Conservation (phyloP, 2,113 vertebrate species). For the Cynopterus brachyotis region DNA sequence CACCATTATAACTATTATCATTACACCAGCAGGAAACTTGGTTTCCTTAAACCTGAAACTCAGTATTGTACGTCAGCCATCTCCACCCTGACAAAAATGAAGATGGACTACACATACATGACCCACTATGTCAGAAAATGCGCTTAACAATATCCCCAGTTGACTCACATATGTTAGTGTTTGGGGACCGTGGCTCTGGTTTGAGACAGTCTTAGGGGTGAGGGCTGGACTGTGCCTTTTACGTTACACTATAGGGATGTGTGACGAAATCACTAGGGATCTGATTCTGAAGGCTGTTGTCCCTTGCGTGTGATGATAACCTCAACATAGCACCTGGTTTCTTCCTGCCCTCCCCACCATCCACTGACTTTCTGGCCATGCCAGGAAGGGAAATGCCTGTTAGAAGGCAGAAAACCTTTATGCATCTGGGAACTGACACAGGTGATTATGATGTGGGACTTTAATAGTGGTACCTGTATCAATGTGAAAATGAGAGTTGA, state of each 20-base stretch:
- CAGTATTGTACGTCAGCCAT: neutral
- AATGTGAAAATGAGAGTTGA: neutral
- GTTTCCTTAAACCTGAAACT: neutral
- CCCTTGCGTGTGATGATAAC: neutral
- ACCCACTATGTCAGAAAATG: neutral
- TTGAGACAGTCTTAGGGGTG: neutral
- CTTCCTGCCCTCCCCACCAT: accelerated
- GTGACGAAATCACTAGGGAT: neutral
- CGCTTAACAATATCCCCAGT: neutral
- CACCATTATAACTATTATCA: neutral
- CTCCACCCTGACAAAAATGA: neutral
- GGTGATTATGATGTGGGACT: neutral
- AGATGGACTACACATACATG: neutral
- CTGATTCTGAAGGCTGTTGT: neutral
- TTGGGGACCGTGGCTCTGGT: neutral
- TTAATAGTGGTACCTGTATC: neutral
- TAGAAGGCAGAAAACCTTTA: neutral
- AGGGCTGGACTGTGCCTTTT: neutral
- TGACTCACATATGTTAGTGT: accelerated
- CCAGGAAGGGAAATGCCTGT: neutral
- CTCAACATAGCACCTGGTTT: neutral
- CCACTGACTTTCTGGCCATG: neutral
- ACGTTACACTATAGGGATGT: neutral
- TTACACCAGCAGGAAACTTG: neutral
- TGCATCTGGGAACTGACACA: neutral